Conservation (phyloP, 2,797 vertebrate species). For the Catostomus latipinnis region DNA sequence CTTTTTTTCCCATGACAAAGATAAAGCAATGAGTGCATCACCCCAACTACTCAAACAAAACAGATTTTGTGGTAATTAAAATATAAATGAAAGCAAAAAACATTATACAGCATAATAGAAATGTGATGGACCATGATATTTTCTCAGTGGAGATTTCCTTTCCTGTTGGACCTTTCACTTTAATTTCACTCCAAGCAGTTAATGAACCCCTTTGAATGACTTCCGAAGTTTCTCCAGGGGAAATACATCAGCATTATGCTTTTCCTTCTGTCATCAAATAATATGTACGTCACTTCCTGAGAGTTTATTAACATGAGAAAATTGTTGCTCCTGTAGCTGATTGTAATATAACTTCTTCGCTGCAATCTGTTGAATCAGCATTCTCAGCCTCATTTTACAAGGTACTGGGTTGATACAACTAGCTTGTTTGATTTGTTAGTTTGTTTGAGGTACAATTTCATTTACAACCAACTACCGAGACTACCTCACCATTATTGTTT, state of each 20-base stretch:
- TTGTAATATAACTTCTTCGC: constrained; percentile 28
- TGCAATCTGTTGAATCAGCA: too few species aligned
- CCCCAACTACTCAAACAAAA: constrained; percentile 27
- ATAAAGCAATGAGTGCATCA: constrained; percentile 15
- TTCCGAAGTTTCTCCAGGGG: constrained; percentile 32
- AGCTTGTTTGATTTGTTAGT: too few species aligned
- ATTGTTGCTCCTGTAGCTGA: constrained; percentile 23
- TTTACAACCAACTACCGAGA: too few species aligned
- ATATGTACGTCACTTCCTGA: constrained; percentile 45
- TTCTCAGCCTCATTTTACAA: too few species aligned
- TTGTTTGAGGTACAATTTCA: too few species aligned
- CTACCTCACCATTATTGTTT: too few species aligned
- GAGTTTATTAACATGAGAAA: constrained; percentile 64
- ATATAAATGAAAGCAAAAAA: constrained; percentile 31
- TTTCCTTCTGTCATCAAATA: constrained; percentile 49
- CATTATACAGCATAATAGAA: constrained; percentile 30
- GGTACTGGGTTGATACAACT: too few species aligned
- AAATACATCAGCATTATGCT: constrained; percentile 40
- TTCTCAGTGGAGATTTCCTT: constrained; percentile 21
- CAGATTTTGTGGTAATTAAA: constrained; percentile 35
- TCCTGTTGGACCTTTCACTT: constrained; percentile 17
- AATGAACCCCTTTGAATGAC: constrained; percentile 53
- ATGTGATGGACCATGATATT: constrained; percentile 29
- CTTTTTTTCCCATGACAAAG: constrained; percentile 12
- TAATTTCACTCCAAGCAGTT: constrained; percentile 34